A percentile compares a stretch with the other conserved stretches of the same genome.
Evolutionary conservation across 2,797 vertebrate species (phyloP).

Genomic region (Eupleurogrammus muticus): DNA sequence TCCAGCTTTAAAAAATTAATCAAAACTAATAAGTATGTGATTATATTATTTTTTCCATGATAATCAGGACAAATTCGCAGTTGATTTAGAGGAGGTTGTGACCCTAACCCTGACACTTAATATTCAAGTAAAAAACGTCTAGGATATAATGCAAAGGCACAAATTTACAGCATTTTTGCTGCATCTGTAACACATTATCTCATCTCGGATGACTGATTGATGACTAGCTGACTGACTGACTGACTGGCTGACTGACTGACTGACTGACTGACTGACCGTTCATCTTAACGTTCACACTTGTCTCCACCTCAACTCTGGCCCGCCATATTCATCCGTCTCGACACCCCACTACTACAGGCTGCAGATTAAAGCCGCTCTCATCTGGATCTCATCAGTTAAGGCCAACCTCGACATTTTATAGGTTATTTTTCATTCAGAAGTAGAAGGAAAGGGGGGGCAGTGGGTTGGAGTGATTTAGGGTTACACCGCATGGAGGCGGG

Average conservation of each 20-base stretch:
- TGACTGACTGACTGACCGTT: conserved; percentile 50
- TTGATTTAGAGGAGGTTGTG: not conserved
- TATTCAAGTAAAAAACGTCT: conserved; percentile 7
- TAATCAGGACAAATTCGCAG: too few species aligned
- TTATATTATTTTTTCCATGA: too few species aligned
- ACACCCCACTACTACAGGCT: conserved; percentile 43
- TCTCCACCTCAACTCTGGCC: conserved; percentile 48
- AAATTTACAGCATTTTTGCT: conserved; percentile 1
- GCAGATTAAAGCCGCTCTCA: conserved; percentile 74
- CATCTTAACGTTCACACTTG: conserved; percentile 40
- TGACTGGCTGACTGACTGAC: conserved; percentile 44
- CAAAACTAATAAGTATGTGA: too few species aligned
- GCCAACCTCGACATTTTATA: conserved; percentile 58
- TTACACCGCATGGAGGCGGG: conserved; percentile 64
- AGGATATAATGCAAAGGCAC: not conserved
- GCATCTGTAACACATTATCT: conserved; percentile 55
- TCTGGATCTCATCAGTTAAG: conserved; percentile 78
- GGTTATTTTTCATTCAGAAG: conserved; percentile 75
- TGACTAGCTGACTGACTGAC: conserved; percentile 38
- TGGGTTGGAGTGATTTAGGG: conserved; percentile 68
- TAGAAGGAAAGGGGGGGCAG: conserved; percentile 14
- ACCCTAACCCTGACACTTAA: not conserved
- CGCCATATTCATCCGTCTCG: conserved; percentile 57
- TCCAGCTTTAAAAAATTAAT: too few species aligned
- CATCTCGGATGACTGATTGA: conserved; percentile 24